phyloP scores from a whole-genome alignment of 2,113 vertebrate genomes.

The Tringa solitaria region DNA sequence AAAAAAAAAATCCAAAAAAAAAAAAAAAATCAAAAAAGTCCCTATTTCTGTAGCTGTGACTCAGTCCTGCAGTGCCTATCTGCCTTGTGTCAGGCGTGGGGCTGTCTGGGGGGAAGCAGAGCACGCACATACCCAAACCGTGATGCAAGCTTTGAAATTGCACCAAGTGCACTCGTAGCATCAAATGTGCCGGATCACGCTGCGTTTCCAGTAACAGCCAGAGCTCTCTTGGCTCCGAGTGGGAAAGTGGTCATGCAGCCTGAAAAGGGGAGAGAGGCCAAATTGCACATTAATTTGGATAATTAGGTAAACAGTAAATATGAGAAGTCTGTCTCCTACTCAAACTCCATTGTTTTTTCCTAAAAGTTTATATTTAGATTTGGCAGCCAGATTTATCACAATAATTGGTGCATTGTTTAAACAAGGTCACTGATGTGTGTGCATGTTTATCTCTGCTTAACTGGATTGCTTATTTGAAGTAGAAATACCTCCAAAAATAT shows the following conservation, averaged over 20 bases:
- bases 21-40: neutral
- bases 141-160: slow-evolving; percentile 68
- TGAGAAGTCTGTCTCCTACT: slow-evolving; percentile 6
- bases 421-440: neutral
- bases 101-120: slow-evolving; percentile 67
- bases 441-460: neutral
- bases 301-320: slow-evolving; percentile 48
- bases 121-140: slow-evolving; percentile 58
- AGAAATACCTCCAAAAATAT: slow-evolving; percentile 25
- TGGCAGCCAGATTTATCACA: slow-evolving; percentile 22
- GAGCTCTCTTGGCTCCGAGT: neutral
- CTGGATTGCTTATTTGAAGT: slow-evolving; percentile 38
- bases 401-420: slow-evolving; percentile 19
- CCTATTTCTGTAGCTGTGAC: slow-evolving; percentile 50
- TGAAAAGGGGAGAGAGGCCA: neutral
- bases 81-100: slow-evolving; percentile 62
- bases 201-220: neutral
- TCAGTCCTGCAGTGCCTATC: slow-evolving; percentile 53
- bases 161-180: slow-evolving; percentile 42
- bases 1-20: neutral
- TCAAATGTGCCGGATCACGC: slow-evolving; percentile 1
- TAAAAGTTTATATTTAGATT: slow-evolving; percentile 20
- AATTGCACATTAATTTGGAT: slow-evolving; percentile 39
- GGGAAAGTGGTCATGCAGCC: slow-evolving; percentile 15
- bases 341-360: slow-evolving; percentile 36